A percentile compares a stretch with the other conserved stretches of the same genome.
phyloP scores from a whole-genome alignment of 2,113 vertebrate species.

The Lophura nycthemera region DNA sequence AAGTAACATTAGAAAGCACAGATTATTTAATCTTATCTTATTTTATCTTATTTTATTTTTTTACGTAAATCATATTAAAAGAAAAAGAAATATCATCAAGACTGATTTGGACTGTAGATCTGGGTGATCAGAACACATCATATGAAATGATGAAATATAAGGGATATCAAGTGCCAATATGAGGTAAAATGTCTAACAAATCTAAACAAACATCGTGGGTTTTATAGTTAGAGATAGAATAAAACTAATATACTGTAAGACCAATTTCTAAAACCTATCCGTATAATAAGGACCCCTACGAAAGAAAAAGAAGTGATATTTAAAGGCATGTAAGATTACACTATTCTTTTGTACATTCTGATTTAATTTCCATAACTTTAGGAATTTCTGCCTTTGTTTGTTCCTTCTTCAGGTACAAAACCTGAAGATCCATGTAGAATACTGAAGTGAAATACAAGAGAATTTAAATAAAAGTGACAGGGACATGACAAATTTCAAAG shows the following conservation, averaged over 20 bases:
- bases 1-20: not conserved
- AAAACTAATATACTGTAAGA: not conserved
- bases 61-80: not conserved
- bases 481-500: not conserved
- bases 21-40: too few relatives aligned
- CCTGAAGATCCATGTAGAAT: not conserved
- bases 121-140: not conserved
- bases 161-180: not conserved
- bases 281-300: not conserved
- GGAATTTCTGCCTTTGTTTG: not conserved
- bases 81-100: not conserved
- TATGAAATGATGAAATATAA: not conserved
- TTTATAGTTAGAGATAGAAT: not conserved
- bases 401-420: not conserved
- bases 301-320: not conserved
- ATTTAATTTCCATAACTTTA: not conserved
- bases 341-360: not conserved
- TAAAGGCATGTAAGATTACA: fast-evolving
- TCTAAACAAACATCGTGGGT: not conserved
- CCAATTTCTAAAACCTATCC: fast-evolving
- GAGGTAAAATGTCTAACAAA: not conserved
- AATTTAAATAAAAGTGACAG: not conserved
- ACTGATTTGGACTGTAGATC: not conserved
- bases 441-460: not conserved
- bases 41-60: not conserved